Percentiles rank a stretch among this genome's conserved stretches.
Conservation (phyloP, 2,797 vertebrate genomes). For the Acipenser oxyrinchus region DNA sequence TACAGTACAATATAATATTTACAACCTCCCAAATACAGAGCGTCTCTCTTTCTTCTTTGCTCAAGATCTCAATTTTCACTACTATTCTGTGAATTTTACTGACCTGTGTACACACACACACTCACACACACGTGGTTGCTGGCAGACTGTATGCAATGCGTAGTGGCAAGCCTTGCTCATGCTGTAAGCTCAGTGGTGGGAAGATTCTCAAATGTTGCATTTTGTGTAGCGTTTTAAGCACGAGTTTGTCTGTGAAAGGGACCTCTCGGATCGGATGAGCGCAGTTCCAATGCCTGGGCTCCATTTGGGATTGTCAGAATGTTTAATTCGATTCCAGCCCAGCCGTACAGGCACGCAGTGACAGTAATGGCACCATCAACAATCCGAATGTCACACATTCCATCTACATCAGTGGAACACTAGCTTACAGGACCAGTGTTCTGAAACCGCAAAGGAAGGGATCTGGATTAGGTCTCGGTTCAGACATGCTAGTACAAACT, state of each 20-base stretch:
- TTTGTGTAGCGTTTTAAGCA: neutral
- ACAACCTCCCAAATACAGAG: too few relatives aligned
- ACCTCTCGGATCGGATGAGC: neutral
- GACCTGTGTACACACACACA: too few relatives aligned
- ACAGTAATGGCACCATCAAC: neutral
- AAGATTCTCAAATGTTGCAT: neutral
- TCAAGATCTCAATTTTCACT: too few relatives aligned
- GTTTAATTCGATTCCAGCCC: constrained; percentile 3
- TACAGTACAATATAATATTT: too few relatives aligned
- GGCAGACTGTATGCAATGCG: neutral
- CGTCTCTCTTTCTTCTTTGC: too few relatives aligned
- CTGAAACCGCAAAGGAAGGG: too few relatives aligned
- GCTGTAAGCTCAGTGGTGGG: neutral
- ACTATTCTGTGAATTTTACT: too few relatives aligned
- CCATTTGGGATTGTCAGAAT: neutral
- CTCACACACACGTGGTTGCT: too few relatives aligned
- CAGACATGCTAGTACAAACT: too few relatives aligned
- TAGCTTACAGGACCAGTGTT: neutral
- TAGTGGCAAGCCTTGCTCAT: neutral
- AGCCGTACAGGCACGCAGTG: neutral
- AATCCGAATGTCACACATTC: constrained; percentile 4
- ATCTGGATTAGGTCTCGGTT: too few relatives aligned
- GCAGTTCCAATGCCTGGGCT: neutral
- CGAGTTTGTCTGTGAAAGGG: neutral
- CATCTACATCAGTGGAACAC: constrained; percentile 7